phyloP scores from a whole-genome alignment of 2,113 vertebrate species.

The Salminus brasiliensis region DNA sequence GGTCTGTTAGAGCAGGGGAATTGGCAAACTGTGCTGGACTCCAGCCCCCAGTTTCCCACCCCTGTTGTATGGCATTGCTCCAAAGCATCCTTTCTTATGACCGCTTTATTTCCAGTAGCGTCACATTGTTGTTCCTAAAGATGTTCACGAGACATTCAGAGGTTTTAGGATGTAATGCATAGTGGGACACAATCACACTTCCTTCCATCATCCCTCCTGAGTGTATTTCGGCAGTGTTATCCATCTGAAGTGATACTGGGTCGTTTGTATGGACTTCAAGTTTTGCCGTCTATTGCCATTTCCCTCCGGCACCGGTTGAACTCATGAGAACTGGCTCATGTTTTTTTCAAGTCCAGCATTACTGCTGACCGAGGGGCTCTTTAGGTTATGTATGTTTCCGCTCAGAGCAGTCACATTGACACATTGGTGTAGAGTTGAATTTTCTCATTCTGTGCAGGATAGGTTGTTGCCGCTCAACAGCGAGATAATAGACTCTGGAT shows the following conservation, averaged over 20 bases:
- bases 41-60: no score
- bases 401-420: neutral
- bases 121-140: neutral
- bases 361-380: neutral
- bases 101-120: no score
- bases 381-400: conserved; percentile 28
- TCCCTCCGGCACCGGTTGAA: neutral
- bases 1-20: no score
- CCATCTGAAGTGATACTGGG: neutral
- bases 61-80: no score
- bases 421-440: conserved; percentile 11
- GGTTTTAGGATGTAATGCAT: neutral
- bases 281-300: neutral
- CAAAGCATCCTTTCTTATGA: no score
- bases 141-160: neutral
- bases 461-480: neutral
- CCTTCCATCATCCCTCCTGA: neutral
- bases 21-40: no score
- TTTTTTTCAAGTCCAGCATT: conserved; percentile 5
- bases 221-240: neutral
- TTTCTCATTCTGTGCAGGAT: conserved; percentile 2
- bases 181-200: neutral
- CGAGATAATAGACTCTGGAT: neutral
- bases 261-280: conserved; percentile 1
- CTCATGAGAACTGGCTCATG: neutral